Base-by-base conservation (phyloP, 1,140 invertebrate genomes). In the Cyrtorhinus lividipennis region DNA sequence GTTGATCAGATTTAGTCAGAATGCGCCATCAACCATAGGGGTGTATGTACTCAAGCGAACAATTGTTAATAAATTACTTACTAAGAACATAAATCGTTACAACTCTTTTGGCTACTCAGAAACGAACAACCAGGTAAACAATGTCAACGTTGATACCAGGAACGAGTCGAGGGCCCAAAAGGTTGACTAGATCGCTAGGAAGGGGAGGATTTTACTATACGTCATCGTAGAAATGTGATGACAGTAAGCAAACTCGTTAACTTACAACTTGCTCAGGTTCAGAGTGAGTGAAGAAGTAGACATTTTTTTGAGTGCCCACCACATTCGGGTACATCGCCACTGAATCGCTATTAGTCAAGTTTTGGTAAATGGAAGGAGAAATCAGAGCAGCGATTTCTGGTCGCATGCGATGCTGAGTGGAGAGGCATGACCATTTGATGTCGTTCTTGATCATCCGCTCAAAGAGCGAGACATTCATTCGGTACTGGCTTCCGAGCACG, bases 401-500 rank as follows among this genome's bases (percentile, higher is more conserved):
- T 2, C 83, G 72, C 84, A 86, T 86, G 56, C 84, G 75, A 69
- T 85, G 82, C 69, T 86, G 84, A 3, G 79, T 75, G 53, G 71
- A 67, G 1, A 85, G 73, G 1, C 74, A 71, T 2, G 74, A 70
- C 64, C 74, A 79, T 46, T 79, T 74, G 2, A 83, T 72, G 0
- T 76, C 73, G 68, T 82, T 82, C 13, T 71, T 74, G 18, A 87
- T 77, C 74, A 87, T 79, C 30, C 86, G 77, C 71, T 88, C 85
- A 71, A 88, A 88, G 25, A 90, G 72, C 1, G 86, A 88, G 30
- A 87, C 77, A 58, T 87, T 82, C 20, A 86, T 71, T 5, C 20
- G 10, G 67, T 76, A 82, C 57, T 81, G 68, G 63, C 72, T 78
- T 24, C 79, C 80, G 48, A 87, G 70, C 44, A 73, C 69, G 69